These are phyloP conservation scores for Urocolius indicus DNA, from an alignment of 2,113 vertebrate species.

Conservation along the genomic window DNA sequence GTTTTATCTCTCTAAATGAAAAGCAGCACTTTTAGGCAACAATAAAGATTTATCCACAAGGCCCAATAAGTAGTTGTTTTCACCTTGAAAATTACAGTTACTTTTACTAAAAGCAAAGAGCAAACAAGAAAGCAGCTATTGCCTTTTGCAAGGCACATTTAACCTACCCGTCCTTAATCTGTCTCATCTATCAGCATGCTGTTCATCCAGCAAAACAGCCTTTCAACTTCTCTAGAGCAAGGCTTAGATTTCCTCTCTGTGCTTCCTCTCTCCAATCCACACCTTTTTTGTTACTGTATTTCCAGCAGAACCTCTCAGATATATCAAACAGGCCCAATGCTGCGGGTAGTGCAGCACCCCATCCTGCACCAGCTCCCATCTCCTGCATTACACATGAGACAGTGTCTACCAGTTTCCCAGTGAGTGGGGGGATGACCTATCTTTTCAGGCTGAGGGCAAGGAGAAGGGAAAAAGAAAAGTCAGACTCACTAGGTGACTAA, in stretches of 20 bases:
- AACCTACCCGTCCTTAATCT: background rate
- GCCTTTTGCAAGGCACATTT: background rate
- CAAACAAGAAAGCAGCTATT: background rate
- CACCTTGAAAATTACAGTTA: background rate
- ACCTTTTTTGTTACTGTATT: background rate
- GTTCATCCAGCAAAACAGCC: background rate
- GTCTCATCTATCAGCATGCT: background rate
- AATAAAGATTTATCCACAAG: background rate
- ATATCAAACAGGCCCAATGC: background rate
- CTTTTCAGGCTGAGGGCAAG: background rate
- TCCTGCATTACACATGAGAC: background rate
- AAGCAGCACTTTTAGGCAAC: background rate
- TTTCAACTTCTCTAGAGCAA: background rate
- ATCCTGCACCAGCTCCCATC: background rate
- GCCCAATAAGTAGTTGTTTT: background rate
- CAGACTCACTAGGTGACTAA: background rate
- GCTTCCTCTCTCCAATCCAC: background rate
- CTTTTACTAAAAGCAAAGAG: background rate
- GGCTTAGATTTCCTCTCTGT: background rate
- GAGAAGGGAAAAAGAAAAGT: background rate
- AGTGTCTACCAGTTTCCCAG: background rate
- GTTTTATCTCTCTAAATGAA: background rate
- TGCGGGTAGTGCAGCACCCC: background rate
- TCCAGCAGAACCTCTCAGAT: background rate
- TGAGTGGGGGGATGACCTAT: background rate